Percentiles rank a stretch among this genome's conserved stretches.
Conservation (phyloP, 2,113 vertebrate species). For the Oryzias javanicus region DNA sequence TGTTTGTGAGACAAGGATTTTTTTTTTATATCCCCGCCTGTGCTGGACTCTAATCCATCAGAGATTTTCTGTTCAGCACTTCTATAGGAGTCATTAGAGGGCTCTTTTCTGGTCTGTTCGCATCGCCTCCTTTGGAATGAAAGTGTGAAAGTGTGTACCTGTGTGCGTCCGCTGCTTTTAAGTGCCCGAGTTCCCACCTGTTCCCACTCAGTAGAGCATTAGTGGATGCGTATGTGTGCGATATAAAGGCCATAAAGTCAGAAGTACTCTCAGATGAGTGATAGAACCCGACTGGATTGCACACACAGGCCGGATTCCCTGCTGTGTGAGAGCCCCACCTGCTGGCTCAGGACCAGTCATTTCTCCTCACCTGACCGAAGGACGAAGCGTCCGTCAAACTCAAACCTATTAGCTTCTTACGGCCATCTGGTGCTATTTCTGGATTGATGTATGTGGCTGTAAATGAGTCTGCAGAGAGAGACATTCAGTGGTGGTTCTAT, state of each 20-base stretch:
- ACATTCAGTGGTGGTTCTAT: slow-evolving; percentile 44
- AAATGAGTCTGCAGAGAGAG: slow-evolving; percentile 52
- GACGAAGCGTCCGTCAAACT: slow-evolving; percentile 32
- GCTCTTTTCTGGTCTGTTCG: slow-evolving; percentile 43
- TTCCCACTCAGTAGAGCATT: slow-evolving; percentile 46
- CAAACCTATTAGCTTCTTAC: slow-evolving; percentile 26
- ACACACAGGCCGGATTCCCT: slow-evolving; percentile 13
- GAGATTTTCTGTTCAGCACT: slow-evolving; percentile 53
- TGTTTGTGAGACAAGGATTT: slow-evolving; percentile 28
- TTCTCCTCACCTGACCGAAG: slow-evolving; percentile 32
- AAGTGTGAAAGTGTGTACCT: slow-evolving; percentile 14
- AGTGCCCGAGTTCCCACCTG: slow-evolving; percentile 41
- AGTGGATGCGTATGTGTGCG: slow-evolving; percentile 36
- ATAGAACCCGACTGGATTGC: slow-evolving; percentile 47
- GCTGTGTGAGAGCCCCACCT: slow-evolving; percentile 63
- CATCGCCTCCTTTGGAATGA: slow-evolving; percentile 26
- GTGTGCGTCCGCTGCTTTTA: slow-evolving; percentile 10
- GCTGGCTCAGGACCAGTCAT: slow-evolving; percentile 49
- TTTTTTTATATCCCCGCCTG: slow-evolving; percentile 36
- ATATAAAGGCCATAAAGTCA: slow-evolving; percentile 48
- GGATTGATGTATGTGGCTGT: slow-evolving; percentile 47
- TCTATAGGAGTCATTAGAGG: slow-evolving; percentile 64
- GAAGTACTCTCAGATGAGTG: slow-evolving; percentile 54
- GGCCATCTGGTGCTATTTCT: slow-evolving; percentile 50
- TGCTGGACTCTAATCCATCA: slow-evolving; percentile 53